A percentile compares a stretch with the other conserved stretches of the same genome.
Evolutionary conservation across 1,140 invertebrate genomes (phyloP).

Genomic region (Aphelenchoides avenae): DNA sequence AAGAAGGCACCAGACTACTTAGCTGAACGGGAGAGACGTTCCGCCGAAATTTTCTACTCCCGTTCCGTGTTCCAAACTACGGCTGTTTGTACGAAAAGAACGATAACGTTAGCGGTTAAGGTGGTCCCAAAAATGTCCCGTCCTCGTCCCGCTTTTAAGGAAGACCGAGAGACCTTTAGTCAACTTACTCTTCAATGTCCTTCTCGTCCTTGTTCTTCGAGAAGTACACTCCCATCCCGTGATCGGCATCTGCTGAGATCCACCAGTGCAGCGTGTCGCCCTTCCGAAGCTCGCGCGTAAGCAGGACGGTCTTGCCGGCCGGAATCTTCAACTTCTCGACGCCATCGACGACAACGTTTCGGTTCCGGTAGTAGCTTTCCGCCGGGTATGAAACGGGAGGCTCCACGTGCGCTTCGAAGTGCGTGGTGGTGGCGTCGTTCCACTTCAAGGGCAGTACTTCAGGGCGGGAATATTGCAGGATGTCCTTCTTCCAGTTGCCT

Average conservation of each 20-base stretch:
- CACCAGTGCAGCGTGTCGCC: constrained; percentile 28
- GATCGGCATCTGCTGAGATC: constrained; percentile 29
- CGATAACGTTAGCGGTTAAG: too few relatives aligned
- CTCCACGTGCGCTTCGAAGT: constrained; percentile 24
- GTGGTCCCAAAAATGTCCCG: constrained; percentile 16
- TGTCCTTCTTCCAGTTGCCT: constrained; percentile 39
- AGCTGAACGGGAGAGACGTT: too few relatives aligned
- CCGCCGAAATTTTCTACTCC: too few relatives aligned
- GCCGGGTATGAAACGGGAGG: constrained; percentile 30
- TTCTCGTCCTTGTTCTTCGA: constrained; percentile 33
- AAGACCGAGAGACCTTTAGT: too few relatives aligned
- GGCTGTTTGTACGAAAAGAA: too few relatives aligned
- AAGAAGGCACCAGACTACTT: too few relatives aligned
- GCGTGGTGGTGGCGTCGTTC: constrained; percentile 12
- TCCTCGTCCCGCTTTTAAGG: too few relatives aligned
- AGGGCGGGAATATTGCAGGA: constrained; percentile 27
- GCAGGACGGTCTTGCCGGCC: constrained; percentile 32
- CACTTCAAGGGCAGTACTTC: constrained; percentile 32
- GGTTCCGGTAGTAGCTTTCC: constrained; percentile 19
- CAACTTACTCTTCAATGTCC: constrained; percentile 37
- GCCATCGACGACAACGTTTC: constrained; percentile 1
- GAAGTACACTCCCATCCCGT: constrained; percentile 40
- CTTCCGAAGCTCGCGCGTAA: constrained; percentile 34
- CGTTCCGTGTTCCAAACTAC: too few relatives aligned
- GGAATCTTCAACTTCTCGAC: constrained; percentile 30